phyloP scores from a whole-genome alignment of 2,888 invertebrate genomes.

The Labia minor region DNA sequence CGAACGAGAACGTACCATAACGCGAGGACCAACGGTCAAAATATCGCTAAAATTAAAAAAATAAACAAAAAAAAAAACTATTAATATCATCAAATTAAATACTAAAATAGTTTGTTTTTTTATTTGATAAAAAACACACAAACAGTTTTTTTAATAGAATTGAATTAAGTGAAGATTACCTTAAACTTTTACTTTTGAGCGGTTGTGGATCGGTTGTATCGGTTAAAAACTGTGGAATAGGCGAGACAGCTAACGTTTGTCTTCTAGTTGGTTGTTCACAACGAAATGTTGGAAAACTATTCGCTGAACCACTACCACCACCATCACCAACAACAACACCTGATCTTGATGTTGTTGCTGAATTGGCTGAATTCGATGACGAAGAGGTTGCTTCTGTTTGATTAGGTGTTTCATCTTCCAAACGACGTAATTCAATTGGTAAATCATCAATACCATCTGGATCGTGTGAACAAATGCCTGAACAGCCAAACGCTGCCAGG shows the following conservation, averaged over 20 bases:
- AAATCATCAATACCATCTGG: slow-evolving; percentile 60
- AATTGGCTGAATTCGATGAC: slow-evolving; percentile 34
- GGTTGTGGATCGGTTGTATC: neutral
- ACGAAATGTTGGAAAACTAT: neutral
- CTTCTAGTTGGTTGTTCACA: slow-evolving; percentile 41
- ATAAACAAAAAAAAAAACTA: too few relatives aligned
- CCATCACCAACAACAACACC: neutral
- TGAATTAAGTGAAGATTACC: neutral
- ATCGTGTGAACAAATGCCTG: slow-evolving; percentile 36
- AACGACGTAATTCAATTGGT: slow-evolving; percentile 74
- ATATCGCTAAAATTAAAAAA: slow-evolving; percentile 63
- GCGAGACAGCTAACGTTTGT: slow-evolving; percentile 42
- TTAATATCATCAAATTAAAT: too few relatives aligned
- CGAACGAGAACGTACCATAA: slow-evolving; percentile 62
- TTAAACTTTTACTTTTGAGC: neutral
- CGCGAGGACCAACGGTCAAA: slow-evolving; percentile 58
- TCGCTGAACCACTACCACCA: too few relatives aligned
- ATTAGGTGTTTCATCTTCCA: slow-evolving; percentile 45
- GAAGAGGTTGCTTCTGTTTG: slow-evolving; percentile 17
- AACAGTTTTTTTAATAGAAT: too few relatives aligned
- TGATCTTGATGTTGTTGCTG: slow-evolving; percentile 23
- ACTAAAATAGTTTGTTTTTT: too few relatives aligned
- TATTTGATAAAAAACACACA: too few relatives aligned
- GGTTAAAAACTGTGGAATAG: slow-evolving; percentile 27
- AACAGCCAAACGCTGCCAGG: slow-evolving; percentile 23